Evolutionary conservation across 2,797 vertebrate genomes (phyloP).

Genomic region (Macropus fuliginosus): DNA sequence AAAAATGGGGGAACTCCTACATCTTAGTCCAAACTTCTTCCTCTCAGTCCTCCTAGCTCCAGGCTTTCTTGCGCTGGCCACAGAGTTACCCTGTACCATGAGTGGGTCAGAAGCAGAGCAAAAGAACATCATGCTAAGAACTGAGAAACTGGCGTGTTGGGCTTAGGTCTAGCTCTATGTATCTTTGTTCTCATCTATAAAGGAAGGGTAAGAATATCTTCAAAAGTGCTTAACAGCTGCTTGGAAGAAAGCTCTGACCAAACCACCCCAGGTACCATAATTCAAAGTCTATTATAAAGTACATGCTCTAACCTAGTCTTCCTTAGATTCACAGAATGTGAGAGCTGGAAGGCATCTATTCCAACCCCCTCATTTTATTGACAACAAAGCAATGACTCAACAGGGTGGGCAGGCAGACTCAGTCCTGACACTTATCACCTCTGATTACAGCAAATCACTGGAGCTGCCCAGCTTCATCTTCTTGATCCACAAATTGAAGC

Average conservation of each 20-base stretch:
- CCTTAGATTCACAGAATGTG: slow-evolving; percentile 24
- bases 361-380: slow-evolving; percentile 28
- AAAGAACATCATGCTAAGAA: slow-evolving; percentile 28
- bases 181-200: slow-evolving; percentile 31
- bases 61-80: slow-evolving; percentile 30
- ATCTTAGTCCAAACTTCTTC: slow-evolving; percentile 47
- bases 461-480: background rate
- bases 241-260: background rate
- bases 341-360: slow-evolving; percentile 11
- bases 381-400: slow-evolving; percentile 34
- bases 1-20: slow-evolving; percentile 27
- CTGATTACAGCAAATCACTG: background rate
- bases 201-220: slow-evolving; percentile 30
- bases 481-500: background rate
- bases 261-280: background rate
- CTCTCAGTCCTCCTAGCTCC: slow-evolving; percentile 23
- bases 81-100: slow-evolving; percentile 13
- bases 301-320: background rate
- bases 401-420: background rate
- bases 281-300: background rate
- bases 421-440: background rate
- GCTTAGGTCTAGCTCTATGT: slow-evolving; percentile 34
- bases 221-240: background rate
- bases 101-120: slow-evolving; percentile 46
- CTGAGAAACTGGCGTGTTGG: background rate